A percentile compares a stretch with the other conserved stretches of the same genome.
phyloP scores from a whole-genome alignment of 2,797 vertebrate species.

The Betta splendens region DNA sequence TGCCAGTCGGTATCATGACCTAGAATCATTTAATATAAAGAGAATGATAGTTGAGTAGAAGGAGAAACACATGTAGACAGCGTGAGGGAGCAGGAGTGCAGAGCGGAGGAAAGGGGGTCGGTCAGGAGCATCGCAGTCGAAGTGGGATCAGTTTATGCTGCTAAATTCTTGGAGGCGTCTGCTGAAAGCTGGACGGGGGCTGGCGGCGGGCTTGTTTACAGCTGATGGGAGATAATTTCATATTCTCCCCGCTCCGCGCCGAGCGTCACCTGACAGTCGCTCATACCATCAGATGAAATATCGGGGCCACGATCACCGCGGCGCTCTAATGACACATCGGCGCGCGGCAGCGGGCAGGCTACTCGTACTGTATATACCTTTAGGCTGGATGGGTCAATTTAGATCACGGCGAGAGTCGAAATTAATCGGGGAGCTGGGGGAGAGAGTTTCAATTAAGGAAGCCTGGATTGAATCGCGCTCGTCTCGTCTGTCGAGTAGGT shows the following conservation, averaged over 20 bases:
- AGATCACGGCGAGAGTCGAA: constrained; percentile 69
- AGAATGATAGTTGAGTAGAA: constrained; percentile 17
- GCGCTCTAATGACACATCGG: constrained; percentile 85
- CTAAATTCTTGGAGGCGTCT: constrained; percentile 64
- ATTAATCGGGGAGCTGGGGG: constrained; percentile 77
- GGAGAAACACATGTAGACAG: constrained; percentile 15
- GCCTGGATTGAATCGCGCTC: constrained; percentile 72
- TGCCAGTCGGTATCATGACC: constrained; percentile 23
- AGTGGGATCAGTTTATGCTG: constrained; percentile 53
- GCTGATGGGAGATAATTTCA: constrained; percentile 85
- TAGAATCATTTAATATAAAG: constrained; percentile 17
- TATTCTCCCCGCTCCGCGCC: constrained; percentile 65
- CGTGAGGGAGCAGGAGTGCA: background rate
- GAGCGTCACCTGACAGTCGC: constrained; percentile 81
- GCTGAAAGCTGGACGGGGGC: constrained; percentile 77
- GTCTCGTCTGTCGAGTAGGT: constrained; percentile 43
- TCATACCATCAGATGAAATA: constrained; percentile 80
- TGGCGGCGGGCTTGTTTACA: constrained; percentile 76
- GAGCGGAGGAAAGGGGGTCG: background rate
- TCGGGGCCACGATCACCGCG: constrained; percentile 85
- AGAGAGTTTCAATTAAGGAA: constrained; percentile 77
- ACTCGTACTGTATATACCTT: constrained; percentile 75
- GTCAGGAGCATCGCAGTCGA: constrained; percentile 30
- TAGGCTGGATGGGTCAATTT: constrained; percentile 79
- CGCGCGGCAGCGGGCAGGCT: constrained; percentile 83